Conservation (phyloP, 2,113 vertebrate species). For the Upupa epops region DNA sequence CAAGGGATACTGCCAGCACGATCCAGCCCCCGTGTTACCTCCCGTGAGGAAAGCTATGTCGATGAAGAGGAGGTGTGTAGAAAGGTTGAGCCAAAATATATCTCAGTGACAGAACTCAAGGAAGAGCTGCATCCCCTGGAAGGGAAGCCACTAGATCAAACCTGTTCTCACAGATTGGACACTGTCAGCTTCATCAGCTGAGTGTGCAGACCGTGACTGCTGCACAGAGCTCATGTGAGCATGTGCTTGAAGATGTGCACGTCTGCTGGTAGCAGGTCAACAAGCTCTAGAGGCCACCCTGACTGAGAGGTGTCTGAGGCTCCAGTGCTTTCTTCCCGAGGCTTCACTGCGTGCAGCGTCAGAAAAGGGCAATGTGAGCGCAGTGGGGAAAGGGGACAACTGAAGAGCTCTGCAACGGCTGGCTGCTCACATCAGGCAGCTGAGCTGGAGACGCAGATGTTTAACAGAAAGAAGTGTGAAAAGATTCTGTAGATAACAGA, state of each 20-base stretch:
- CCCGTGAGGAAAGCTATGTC: constrained; percentile 56
- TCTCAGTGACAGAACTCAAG: neutral
- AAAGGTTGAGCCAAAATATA: constrained; percentile 30
- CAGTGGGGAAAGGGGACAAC: neutral
- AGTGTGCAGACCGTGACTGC: fast-evolving
- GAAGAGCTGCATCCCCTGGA: neutral
- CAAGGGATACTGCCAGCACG: constrained; percentile 67
- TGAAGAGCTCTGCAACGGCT: neutral
- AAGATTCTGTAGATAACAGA: neutral
- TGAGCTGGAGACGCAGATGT: neutral
- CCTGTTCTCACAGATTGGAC: neutral
- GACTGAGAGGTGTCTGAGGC: neutral
- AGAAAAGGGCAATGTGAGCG: neutral
- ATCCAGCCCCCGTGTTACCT: constrained; percentile 52
- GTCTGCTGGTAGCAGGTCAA: neutral
- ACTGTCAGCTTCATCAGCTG: neutral
- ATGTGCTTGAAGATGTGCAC: fast-evolving
- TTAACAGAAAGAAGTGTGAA: neutral
- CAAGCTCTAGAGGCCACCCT: fast-evolving
- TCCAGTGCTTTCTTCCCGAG: neutral
- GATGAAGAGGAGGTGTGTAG: constrained; percentile 62
- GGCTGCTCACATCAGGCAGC: neutral
- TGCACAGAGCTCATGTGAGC: neutral
- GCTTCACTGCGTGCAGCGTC: fast-evolving
- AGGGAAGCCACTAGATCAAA: neutral